These are phyloP conservation scores for Dicentrarchus labrax DNA, from an alignment of 2,113 vertebrate species.

Conservation along the genomic window DNA sequence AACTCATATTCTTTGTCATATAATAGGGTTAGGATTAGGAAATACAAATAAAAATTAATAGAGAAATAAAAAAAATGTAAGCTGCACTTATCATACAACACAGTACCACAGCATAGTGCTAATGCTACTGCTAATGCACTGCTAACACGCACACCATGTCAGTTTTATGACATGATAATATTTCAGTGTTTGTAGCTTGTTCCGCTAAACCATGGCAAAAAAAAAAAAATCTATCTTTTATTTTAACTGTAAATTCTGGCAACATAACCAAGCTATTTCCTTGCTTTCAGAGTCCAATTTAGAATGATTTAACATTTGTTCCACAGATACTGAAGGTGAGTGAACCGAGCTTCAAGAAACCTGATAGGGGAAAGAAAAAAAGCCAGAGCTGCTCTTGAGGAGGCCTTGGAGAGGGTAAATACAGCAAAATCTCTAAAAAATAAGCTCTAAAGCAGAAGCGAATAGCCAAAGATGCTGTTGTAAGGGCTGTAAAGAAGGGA, in stretches of 20 bases:
- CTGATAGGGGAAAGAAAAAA: neutral
- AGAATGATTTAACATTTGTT: neutral
- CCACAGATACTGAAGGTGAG: neutral
- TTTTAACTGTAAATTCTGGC: too few species aligned
- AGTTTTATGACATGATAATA: too few species aligned
- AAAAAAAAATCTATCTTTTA: too few species aligned
- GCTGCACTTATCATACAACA: too few species aligned
- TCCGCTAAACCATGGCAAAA: too few species aligned
- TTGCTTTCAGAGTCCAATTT: too few species aligned
- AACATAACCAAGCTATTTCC: too few species aligned
- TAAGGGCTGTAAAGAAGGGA: neutral
- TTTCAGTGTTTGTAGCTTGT: too few species aligned
- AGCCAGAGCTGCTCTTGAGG: neutral
- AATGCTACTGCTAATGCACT: too few species aligned
- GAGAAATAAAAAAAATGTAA: neutral
- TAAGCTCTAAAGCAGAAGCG: neutral
- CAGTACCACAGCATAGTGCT: too few species aligned
- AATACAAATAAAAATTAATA: neutral
- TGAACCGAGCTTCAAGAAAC: conserved; percentile 1
- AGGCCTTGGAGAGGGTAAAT: neutral
- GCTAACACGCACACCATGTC: too few species aligned
- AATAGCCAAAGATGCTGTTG: conserved; percentile 7
- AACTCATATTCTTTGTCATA: conserved; percentile 13
- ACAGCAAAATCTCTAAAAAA: neutral
- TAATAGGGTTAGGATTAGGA: neutral